Evolutionary conservation across 2,113 vertebrate genomes (phyloP).

Genomic region (Bujurquina vittata): DNA sequence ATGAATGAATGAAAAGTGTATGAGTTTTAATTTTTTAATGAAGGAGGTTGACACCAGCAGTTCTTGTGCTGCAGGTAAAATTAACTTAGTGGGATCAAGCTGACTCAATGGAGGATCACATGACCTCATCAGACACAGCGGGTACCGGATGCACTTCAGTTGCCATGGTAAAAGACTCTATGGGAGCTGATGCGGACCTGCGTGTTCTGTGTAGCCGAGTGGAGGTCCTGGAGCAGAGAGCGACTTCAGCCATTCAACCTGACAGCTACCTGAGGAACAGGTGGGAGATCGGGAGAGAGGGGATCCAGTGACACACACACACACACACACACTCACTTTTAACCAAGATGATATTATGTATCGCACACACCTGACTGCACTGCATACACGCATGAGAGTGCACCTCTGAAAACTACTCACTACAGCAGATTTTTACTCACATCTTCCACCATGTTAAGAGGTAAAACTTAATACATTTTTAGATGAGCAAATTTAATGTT

Average conservation of each 20-base stretch:
- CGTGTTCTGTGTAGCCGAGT: constrained; percentile 56
- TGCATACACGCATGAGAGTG: constrained; percentile 30
- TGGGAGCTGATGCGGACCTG: constrained; percentile 10
- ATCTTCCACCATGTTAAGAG: not conserved
- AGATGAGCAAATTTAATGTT: not conserved
- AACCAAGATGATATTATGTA: constrained; percentile 53
- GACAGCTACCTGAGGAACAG: constrained; percentile 75
- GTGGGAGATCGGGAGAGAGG: constrained; percentile 70
- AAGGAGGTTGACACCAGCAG: not conserved
- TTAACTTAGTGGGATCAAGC: not conserved
- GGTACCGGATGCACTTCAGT: constrained; percentile 34
- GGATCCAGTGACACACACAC: constrained; percentile 62
- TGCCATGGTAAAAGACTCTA: constrained; percentile 31
- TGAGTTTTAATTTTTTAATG: not conserved
- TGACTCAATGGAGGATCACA: constrained; percentile 30
- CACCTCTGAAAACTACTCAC: not conserved
- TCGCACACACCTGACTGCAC: constrained; percentile 40
- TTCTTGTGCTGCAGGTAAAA: constrained; percentile 24
- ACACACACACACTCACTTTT: constrained; percentile 63
- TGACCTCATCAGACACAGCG: constrained; percentile 17
- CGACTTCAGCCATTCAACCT: constrained; percentile 45
- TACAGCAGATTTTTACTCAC: not conserved
- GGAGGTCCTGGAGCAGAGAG: constrained; percentile 67
- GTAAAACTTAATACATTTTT: not conserved
- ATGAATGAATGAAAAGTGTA: not conserved